These are phyloP conservation scores for Apteryx owenii DNA, from an alignment of 2,113 vertebrate species.

Conservation along the genomic window DNA sequence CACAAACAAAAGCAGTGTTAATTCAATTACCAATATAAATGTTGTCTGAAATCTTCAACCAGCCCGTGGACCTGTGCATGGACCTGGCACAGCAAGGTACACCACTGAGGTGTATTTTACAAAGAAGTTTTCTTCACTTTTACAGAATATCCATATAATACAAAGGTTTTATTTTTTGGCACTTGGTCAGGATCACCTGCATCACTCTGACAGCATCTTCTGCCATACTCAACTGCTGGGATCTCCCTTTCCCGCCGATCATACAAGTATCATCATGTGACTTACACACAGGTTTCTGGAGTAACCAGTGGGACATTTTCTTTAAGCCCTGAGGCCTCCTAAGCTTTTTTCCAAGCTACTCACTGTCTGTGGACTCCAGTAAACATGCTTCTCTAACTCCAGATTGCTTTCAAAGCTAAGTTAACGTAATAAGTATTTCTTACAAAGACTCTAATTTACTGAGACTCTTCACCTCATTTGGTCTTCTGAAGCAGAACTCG, in stretches of 20 bases:
- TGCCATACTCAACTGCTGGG: background rate
- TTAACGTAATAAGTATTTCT: background rate
- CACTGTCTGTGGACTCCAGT: background rate
- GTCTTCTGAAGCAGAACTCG: background rate
- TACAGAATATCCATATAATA: background rate
- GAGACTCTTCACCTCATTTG: background rate
- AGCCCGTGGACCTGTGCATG: rapidly evolving
- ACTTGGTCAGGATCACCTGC: background rate
- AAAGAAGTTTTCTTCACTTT: background rate
- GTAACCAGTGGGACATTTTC: background rate
- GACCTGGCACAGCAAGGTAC: background rate
- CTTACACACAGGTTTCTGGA: background rate
- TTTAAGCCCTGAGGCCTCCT: background rate
- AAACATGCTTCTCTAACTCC: background rate
- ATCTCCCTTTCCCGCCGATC: background rate
- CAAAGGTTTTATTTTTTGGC: background rate
- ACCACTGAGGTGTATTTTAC: background rate
- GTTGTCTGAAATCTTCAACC: background rate
- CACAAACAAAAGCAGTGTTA: background rate
- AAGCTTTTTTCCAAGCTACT: background rate
- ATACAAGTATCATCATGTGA: background rate
- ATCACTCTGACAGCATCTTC: background rate
- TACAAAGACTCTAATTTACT: background rate
- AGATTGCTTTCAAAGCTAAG: background rate
- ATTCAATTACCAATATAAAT: background rate